Conservation (phyloP, 2,797 vertebrate species). For the Tarsius wallacei region DNA sequence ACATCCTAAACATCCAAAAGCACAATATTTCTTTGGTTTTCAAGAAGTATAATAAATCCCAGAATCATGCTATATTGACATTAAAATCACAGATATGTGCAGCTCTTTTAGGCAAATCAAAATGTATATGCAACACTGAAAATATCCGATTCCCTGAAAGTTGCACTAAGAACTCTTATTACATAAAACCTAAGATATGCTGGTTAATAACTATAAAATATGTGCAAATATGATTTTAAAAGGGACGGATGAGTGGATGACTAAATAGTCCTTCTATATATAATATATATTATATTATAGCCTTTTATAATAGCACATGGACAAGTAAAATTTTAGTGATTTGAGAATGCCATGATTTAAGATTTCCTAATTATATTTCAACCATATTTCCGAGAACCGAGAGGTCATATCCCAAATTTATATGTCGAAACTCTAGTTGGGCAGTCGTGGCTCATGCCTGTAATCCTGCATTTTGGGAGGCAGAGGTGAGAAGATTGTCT, state of each 20-base stretch:
- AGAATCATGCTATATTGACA: not conserved
- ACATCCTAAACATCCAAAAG: not conserved
- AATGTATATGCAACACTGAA: not conserved
- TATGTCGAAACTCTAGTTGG: too few species aligned
- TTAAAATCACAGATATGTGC: not conserved
- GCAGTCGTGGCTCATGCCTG: too few species aligned
- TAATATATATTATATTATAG: too few species aligned
- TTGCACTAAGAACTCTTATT: not conserved
- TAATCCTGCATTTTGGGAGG: too few species aligned
- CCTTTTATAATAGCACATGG: too few species aligned
- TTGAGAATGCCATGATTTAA: not conserved
- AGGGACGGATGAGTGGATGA: not conserved
- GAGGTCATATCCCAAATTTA: too few species aligned
- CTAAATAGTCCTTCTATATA: not conserved
- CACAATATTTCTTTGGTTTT: not conserved
- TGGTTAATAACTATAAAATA: not conserved
- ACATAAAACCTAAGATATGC: not conserved
- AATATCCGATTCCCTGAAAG: not conserved
- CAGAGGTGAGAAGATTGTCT: too few species aligned
- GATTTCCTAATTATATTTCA: not conserved
- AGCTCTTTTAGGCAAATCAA: conserved; percentile 1
- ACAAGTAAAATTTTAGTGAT: not conserved
- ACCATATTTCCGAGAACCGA: too few species aligned
- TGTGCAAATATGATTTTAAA: not conserved
- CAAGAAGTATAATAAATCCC: not conserved